Evolutionary conservation across 92 coral and sea anemone species (phyloP), one percentile per base, ranked within the genome.

Genomic region (Actinostola sp.): DNA sequence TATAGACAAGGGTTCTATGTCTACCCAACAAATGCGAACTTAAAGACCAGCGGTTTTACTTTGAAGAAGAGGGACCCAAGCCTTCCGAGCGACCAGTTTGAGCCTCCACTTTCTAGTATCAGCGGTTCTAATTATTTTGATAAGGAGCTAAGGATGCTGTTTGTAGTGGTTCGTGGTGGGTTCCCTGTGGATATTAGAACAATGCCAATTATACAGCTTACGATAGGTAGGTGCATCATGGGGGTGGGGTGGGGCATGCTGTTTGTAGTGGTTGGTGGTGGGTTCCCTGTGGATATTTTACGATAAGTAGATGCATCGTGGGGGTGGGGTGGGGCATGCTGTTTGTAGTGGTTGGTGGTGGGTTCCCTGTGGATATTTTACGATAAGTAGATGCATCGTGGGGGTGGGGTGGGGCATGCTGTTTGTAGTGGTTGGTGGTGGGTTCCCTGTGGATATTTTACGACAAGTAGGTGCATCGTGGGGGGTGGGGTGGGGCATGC

Each of bases 41-140:
- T 92, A n/a, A 77, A 75, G 41, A 64, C 62, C 53, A 59, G 76
- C 39, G 82, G 85, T 53, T 92, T 88, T 57, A 76, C 88, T 33
- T 67, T 84, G 61, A 67, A 79, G 49, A 75, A 82, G 58, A 89
- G 86, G 52, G 84, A 89, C 70, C 89, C 94, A 24, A 68, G 26
- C 0, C 89, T 85, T 58, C 88, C 97, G 42, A 80, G 76, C 61
- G 92, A 89, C 48, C 97, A 92, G 82, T 92, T 89, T 85, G 92
- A 92, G 80, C 97, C 97, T 24, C 56, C 87, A 25, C 81, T 92
- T 27, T 58, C 69, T 42, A 70, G 95, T 62, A 76, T 79, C 81
- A 86, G 92, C 75, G 97, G 97, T 16, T 91, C 92, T 16, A 92
- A 89, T 72, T 92, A 89, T 30, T 92, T 71, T 82, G 92, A 92